Evolutionary conservation across 2,888 invertebrate genomes (phyloP).

Genomic region (Empis livida): DNA sequence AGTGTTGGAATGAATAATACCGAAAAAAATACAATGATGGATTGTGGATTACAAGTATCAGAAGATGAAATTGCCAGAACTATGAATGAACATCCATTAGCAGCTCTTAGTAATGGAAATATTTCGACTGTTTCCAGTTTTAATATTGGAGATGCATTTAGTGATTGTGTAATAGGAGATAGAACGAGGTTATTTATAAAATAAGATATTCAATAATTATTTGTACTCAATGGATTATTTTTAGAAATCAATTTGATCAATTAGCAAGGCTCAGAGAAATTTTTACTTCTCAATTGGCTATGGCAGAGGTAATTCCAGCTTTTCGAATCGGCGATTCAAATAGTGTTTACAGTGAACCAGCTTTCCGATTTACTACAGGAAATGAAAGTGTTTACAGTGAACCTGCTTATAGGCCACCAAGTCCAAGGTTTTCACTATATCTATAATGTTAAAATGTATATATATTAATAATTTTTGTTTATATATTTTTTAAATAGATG

Average conservation of each 20-base stretch:
- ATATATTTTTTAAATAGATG: slow-evolving; percentile 8
- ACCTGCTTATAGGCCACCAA: slow-evolving; percentile 55
- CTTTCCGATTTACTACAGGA: slow-evolving; percentile 34
- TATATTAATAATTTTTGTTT: not conserved
- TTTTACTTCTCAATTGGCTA: slow-evolving; percentile 63
- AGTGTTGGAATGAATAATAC: slow-evolving; percentile 43
- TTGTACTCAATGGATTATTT: not conserved
- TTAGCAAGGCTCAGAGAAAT: slow-evolving; percentile 68
- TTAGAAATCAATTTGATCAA: slow-evolving; percentile 56
- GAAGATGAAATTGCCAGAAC: slow-evolving; percentile 86
- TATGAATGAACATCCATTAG: slow-evolving; percentile 78
- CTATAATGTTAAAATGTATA: not conserved
- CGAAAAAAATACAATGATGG: slow-evolving; percentile 45
- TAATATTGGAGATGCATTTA: slow-evolving; percentile 36
- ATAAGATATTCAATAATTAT: not conserved
- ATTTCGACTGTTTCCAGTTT: slow-evolving; percentile 83
- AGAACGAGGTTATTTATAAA: slow-evolving; percentile 29
- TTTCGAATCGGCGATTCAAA: slow-evolving; percentile 39
- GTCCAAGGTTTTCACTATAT: slow-evolving; percentile 27
- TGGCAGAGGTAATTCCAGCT: slow-evolving; percentile 56
- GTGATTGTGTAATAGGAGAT: slow-evolving; percentile 34
- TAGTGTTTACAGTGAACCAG: slow-evolving; percentile 36
- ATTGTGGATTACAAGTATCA: slow-evolving; percentile 77
- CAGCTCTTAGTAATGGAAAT: slow-evolving; percentile 83
- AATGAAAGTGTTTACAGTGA: slow-evolving; percentile 79